Evolutionary conservation across 2,888 invertebrate genomes (phyloP), one percentile per base, ranked within the genome.

Genomic region (Diplolepis rosae): DNA sequence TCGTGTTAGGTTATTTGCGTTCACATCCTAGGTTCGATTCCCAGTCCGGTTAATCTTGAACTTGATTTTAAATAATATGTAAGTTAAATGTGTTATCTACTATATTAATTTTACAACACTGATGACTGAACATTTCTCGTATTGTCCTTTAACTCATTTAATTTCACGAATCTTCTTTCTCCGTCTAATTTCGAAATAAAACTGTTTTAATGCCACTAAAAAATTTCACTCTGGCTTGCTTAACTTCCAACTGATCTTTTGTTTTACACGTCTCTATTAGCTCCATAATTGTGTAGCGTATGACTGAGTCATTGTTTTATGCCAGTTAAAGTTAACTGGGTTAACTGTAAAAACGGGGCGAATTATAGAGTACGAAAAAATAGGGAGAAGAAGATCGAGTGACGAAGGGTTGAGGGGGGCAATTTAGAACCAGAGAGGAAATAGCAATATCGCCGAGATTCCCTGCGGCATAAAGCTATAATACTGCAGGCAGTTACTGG

Each of bases 301-400:
- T 22, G n/a, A 56, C 24, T 61, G 39, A 61, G 13, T 61, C 61
- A 61, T 61, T 61, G 61, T 39, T 61, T 61, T 61, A 39, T 39
- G 39, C n/a, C 22, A 9, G 2, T 61, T 39, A 61, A n/a, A 24
- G n/a, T 61, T 15, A 61, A 61, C 61, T 39, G 39, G 24, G 24
- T 39, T 42, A 39, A 39, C 9, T 24, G 15, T n/a, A 61, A 39
- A 61, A 35, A 24, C 13, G 61, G 61, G 61, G 61, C 35, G 22
- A 35, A 24, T 39, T n/a, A 61, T 27, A 1, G 27, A 24, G n/a
- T 24, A 24, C 5, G 39, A 61, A 42, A 61, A 56, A 42, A 22
- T 13, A 27, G 50, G 50, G 22, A 24, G 39, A 13, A 1, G 39
- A 4, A 7, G 39, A 2, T 2, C 39, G 9, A 13, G 13, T 5